These are phyloP conservation scores for Cryptotermes secundus DNA, from an alignment of 1,140 invertebrate species.

Conservation along the genomic window DNA sequence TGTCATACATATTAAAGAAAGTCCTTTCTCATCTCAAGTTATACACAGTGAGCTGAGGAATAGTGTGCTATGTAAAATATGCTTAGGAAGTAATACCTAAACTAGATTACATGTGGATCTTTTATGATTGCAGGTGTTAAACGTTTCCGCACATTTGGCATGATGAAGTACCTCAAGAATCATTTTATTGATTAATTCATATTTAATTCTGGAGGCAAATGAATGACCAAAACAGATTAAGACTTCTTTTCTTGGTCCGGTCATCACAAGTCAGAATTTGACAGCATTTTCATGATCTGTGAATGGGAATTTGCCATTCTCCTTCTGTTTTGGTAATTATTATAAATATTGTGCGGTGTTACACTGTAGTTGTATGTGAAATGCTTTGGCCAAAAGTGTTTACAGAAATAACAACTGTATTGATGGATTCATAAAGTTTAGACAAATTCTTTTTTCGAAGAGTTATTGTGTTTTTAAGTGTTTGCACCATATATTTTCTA, in stretches of 20 bases:
- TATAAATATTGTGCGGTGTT: conserved; percentile 17
- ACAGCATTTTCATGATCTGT: neutral
- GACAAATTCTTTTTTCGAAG: neutral
- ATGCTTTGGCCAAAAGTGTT: conserved; percentile 3
- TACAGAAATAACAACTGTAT: neutral
- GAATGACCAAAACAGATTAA: neutral
- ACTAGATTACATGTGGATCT: neutral
- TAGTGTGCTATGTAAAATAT: neutral
- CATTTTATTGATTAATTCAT: conserved; percentile 73
- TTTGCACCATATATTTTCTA: conserved; percentile 30
- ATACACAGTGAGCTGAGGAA: too few species aligned
- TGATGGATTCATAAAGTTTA: neutral
- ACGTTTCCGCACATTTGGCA: conserved; percentile 87
- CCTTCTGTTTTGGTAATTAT: neutral
- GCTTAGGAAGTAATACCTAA: neutral
- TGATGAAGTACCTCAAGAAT: conserved; percentile 93
- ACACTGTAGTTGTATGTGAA: neutral
- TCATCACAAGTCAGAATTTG: neutral
- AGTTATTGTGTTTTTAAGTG: conserved; percentile 23
- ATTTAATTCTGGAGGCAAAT: neutral
- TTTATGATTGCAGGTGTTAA: conserved; percentile 61
- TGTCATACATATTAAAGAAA: too few species aligned
- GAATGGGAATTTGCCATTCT: neutral
- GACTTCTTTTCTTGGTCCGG: neutral
- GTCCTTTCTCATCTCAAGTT: too few species aligned